These are phyloP conservation scores for Euzophera pinguis DNA, from an alignment of 2,888 invertebrate genomes.

Conservation along the genomic window DNA sequence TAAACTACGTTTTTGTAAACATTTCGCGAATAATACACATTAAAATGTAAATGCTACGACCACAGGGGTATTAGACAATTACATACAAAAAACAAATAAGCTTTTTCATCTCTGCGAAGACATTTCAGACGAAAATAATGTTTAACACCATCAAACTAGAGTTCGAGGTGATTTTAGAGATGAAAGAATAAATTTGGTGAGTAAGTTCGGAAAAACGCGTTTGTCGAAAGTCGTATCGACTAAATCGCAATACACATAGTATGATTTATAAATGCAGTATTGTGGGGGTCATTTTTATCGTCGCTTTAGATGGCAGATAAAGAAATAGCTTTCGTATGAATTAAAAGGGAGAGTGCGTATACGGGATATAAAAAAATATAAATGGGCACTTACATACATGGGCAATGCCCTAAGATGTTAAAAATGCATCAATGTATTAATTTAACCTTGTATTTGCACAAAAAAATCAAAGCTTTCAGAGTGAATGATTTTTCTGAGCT, in stretches of 20 bases:
- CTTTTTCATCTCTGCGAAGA: neutral
- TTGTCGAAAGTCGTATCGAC: slow-evolving; percentile 15
- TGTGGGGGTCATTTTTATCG: slow-evolving; percentile 20
- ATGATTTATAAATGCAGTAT: slow-evolving; percentile 23
- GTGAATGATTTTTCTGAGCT: too few relatives aligned
- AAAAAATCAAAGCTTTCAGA: too few relatives aligned
- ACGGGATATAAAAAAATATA: neutral
- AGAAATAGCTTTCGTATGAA: slow-evolving; percentile 8
- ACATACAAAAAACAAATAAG: slow-evolving; percentile 32
- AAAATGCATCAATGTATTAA: neutral
- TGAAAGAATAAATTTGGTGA: neutral
- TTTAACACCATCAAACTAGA: neutral
- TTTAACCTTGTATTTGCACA: too few relatives aligned
- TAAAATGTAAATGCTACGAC: slow-evolving; percentile 65
- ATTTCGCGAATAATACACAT: slow-evolving; percentile 59
- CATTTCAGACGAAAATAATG: neutral
- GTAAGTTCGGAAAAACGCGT: slow-evolving; percentile 11
- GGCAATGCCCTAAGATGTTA: neutral
- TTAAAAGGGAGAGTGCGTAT: slow-evolving; percentile 1
- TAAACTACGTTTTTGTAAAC: slow-evolving; percentile 58
- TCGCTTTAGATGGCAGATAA: slow-evolving; percentile 2
- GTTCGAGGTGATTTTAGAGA: neutral
- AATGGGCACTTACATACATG: neutral
- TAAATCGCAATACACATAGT: slow-evolving; percentile 19
- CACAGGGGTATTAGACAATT: slow-evolving; percentile 62